phyloP scores from a whole-genome alignment of 2,888 invertebrate species.

The Pedicia rivosa region DNA sequence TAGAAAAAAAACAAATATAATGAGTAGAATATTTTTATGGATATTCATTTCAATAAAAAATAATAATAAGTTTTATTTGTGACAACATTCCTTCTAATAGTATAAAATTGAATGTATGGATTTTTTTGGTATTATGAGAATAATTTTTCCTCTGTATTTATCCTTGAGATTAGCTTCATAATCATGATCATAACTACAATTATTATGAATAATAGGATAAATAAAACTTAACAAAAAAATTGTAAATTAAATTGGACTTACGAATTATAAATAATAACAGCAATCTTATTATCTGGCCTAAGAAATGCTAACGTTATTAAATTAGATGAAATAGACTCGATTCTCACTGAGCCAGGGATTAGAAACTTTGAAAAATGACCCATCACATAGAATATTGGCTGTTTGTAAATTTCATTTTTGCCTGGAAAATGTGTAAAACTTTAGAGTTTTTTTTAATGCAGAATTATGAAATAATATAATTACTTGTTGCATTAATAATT shows the following conservation, averaged over 20 bases:
- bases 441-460: neutral
- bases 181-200: constrained; percentile 23
- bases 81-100: no score
- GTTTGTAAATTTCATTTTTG: constrained; percentile 68
- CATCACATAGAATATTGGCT: constrained; percentile 74
- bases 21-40: no score
- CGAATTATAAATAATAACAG: constrained; percentile 40
- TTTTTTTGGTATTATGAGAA: constrained; percentile 22
- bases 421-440: constrained; percentile 22
- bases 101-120: constrained; percentile 33
- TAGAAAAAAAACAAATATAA: no score
- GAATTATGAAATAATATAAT: neutral
- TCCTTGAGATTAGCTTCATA: constrained; percentile 25
- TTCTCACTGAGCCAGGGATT: constrained; percentile 37
- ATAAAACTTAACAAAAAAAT: neutral
- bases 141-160: constrained; percentile 23
- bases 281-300: constrained; percentile 34
- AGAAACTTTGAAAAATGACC: constrained; percentile 67
- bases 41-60: no score
- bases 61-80: no score
- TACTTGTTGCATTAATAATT: constrained; percentile 23
- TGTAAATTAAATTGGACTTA: constrained; percentile 19
- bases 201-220: constrained; percentile 9
- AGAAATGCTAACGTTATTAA: constrained; percentile 34
- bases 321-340: constrained; percentile 22